Conservation (phyloP, 2,888 invertebrate genomes). For the Caradrina kadenii region DNA sequence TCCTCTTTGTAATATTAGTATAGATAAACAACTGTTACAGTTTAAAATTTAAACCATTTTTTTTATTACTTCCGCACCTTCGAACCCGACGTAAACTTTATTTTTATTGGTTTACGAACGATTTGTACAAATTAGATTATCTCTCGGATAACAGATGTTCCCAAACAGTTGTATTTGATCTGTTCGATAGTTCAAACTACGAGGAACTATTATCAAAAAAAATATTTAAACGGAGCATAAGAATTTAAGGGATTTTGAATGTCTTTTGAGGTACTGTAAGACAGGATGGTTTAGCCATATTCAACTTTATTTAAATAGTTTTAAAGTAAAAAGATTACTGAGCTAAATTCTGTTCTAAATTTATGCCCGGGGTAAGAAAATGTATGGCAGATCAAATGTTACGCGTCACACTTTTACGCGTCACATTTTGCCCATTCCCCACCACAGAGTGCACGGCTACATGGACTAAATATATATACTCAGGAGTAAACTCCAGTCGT, state of each 20-base stretch:
- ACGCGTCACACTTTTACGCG: too few species aligned
- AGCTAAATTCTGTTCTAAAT: too few species aligned
- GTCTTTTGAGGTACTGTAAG: not conserved
- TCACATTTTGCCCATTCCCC: too few species aligned
- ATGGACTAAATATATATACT: too few species aligned
- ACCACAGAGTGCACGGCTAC: too few species aligned
- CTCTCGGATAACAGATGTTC: constrained; percentile 72
- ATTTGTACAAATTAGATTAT: constrained; percentile 88
- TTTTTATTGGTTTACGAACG: constrained; percentile 79
- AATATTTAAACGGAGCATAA: constrained; percentile 35
- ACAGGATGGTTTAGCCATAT: too few species aligned
- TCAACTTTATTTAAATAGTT: too few species aligned
- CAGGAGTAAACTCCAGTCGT: too few species aligned
- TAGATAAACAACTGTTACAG: constrained; percentile 68
- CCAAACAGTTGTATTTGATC: constrained; percentile 70
- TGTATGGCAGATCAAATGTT: too few species aligned
- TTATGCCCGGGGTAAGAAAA: too few species aligned
- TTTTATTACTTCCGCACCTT: constrained; percentile 64
- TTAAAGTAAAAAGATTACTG: too few species aligned
- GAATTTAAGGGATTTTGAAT: not conserved
- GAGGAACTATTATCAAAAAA: constrained; percentile 33
- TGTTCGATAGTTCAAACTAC: constrained; percentile 49
- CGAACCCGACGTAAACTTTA: constrained; percentile 68
- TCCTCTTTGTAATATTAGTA: too few species aligned
- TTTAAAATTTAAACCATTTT: constrained; percentile 60